Conservation (phyloP, 2,113 vertebrate genomes). For the Hippocampus zosterae region DNA sequence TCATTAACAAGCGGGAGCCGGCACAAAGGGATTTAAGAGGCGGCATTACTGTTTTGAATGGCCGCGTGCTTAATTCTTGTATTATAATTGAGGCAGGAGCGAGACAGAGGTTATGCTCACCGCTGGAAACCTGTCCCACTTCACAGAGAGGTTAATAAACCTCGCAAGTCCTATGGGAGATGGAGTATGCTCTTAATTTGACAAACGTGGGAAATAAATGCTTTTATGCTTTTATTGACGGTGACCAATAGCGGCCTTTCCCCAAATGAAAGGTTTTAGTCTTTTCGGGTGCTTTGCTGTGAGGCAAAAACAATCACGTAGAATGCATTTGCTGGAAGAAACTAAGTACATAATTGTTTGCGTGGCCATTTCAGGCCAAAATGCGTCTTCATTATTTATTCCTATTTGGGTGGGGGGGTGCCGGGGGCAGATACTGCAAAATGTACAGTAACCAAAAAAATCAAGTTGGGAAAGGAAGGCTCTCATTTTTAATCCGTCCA, state of each 20-base stretch:
- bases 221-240: slow-evolving; percentile 85
- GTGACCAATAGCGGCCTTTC: slow-evolving; percentile 81
- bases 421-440: slow-evolving; percentile 64
- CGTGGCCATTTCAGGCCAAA: slow-evolving; percentile 77
- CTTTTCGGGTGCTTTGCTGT: slow-evolving; percentile 75
- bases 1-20: slow-evolving; percentile 72
- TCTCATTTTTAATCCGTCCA: slow-evolving; percentile 63
- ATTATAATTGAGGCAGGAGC: slow-evolving; percentile 79
- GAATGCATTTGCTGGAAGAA: slow-evolving; percentile 82
- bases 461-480: slow-evolving; percentile 48
- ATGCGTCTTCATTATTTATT: slow-evolving; percentile 82
- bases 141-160: slow-evolving; percentile 80
- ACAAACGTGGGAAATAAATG: slow-evolving; percentile 84
- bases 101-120: slow-evolving; percentile 79
- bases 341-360: slow-evolving; percentile 83
- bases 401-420: slow-evolving; percentile 47
- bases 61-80: slow-evolving; percentile 80
- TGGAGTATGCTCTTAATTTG: slow-evolving; percentile 83
- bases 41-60: slow-evolving; percentile 73
- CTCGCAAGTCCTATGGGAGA: slow-evolving; percentile 80
- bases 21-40: slow-evolving; percentile 77
- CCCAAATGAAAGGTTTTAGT: slow-evolving; percentile 83
- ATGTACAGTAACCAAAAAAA: slow-evolving; percentile 63
- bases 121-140: slow-evolving; percentile 78
- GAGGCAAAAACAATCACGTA: slow-evolving; percentile 76